Conservation (phyloP, 2,888 invertebrate species). For the Diloba caeruleocephala region DNA sequence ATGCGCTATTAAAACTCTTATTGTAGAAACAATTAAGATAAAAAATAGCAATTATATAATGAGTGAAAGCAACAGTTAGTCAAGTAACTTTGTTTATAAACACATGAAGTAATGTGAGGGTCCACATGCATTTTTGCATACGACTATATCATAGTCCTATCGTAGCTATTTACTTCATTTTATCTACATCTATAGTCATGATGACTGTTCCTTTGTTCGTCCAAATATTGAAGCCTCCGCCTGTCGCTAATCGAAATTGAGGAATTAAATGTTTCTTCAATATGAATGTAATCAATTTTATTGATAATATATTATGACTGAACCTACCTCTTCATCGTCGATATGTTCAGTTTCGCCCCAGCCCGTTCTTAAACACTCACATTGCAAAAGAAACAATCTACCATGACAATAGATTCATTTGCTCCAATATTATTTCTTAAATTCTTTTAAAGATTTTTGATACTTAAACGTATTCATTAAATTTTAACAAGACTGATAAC, state of each 20-base stretch:
- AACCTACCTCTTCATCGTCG: constrained; percentile 87
- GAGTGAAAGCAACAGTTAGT: constrained; percentile 81
- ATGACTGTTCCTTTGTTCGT: constrained; percentile 84
- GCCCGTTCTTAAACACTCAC: constrained; percentile 83
- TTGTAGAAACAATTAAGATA: constrained; percentile 63
- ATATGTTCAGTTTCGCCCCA: constrained; percentile 82
- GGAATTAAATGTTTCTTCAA: constrained; percentile 69
- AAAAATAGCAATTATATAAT: constrained; percentile 69
- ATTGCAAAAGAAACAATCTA: constrained; percentile 88
- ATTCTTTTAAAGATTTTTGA: constrained; percentile 31
- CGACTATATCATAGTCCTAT: constrained; percentile 73
- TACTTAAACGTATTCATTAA: constrained; percentile 13
- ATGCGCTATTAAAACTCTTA: constrained; percentile 67
- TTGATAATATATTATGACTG: constrained; percentile 72
- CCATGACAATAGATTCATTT: constrained; percentile 87
- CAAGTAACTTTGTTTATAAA: constrained; percentile 89
- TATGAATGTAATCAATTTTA: constrained; percentile 57
- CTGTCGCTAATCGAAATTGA: constrained; percentile 82
- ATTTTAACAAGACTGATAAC: neutral
- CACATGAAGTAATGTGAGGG: constrained; percentile 87
- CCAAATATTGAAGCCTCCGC: constrained; percentile 80
- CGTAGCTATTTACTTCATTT: constrained; percentile 67
- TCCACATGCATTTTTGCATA: constrained; percentile 82
- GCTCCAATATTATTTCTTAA: constrained; percentile 86
- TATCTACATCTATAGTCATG: constrained; percentile 87